Evolutionary conservation across 2,888 invertebrate genomes (phyloP), one percentile per base, ranked within the genome.

Genomic region (Hymenopus coronatus): DNA sequence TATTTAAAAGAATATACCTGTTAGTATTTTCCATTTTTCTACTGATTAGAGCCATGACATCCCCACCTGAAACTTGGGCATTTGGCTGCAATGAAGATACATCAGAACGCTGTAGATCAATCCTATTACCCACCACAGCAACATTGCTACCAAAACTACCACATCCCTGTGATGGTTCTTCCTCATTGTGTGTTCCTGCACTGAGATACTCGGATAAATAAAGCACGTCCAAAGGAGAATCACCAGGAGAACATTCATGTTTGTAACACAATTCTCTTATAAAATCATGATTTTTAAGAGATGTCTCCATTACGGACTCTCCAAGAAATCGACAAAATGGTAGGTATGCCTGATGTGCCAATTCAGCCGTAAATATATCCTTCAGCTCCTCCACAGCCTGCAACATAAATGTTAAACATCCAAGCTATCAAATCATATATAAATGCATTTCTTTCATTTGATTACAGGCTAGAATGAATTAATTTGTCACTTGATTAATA

Each of bases 61-160:
- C 91, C 27, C 88, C 88, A 82, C 27, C 89, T 86, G 89, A 85
- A 8, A 87, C 83, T 54, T 84, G 85, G 28, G 82, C 28, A 33
- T 82, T 85, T 33, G 85, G 88, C 82, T 88, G 89, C 14, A 90
- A n/a, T 0, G 90, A 90, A 70, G 90, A 89, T 28, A 91, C 88
- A 33, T 90, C 91, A 30, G 89, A 83, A 28, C 90, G 83, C 88
- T 90, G 89, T 25, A 86, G 95, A 92, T 98, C 97, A 90, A 98
- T 97, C 91, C 98, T 94, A 93, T 98, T 98, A 33, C 98, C 98
- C 70, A 97, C 95, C 8, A 98, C 94, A 4, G 97, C 96, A 6
- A 97, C 96, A 92, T 96, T 97, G 89, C 97, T 97, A 0, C 98
- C 98, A 92, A 98, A 97, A 91, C 96, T 97, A 89, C 94, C 94